phyloP scores from a whole-genome alignment of 2,797 vertebrate genomes.

The Clarias fuscus region DNA sequence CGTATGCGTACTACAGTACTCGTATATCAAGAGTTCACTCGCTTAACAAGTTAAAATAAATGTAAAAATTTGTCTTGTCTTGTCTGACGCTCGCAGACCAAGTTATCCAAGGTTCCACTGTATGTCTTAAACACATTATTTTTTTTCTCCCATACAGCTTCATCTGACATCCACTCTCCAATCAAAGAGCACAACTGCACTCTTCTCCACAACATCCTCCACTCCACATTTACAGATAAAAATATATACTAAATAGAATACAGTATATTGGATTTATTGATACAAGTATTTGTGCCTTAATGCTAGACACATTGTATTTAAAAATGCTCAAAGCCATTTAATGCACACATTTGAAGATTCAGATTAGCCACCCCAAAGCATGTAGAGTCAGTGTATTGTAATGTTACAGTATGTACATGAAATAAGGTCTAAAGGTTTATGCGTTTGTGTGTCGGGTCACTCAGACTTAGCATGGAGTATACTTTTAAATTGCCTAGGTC shows the following conservation, averaged over 20 bases:
- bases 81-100: too few species aligned
- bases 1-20: too few species aligned
- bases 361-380: neutral
- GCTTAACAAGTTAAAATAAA: too few species aligned
- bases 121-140: neutral
- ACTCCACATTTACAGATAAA: neutral
- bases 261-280: neutral
- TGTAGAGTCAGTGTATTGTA: neutral
- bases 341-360: neutral
- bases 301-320: neutral
- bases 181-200: slow-evolving; percentile 16
- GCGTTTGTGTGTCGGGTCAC: neutral
- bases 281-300: neutral
- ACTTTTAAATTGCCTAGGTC: neutral
- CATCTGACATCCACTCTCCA: slow-evolving; percentile 10
- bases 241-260: neutral
- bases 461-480: neutral
- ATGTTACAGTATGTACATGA: neutral
- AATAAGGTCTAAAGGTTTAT: neutral
- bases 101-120: too few species aligned
- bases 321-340: slow-evolving; percentile 14
- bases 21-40: too few species aligned
- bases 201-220: neutral
- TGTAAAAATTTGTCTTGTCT: too few species aligned
- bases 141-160: slow-evolving; percentile 32